Percentiles rank a stretch among this genome's conserved stretches.
These are phyloP conservation scores for Deilephila porcellus DNA, from an alignment of 2,888 invertebrate species.

Conservation along the genomic window DNA sequence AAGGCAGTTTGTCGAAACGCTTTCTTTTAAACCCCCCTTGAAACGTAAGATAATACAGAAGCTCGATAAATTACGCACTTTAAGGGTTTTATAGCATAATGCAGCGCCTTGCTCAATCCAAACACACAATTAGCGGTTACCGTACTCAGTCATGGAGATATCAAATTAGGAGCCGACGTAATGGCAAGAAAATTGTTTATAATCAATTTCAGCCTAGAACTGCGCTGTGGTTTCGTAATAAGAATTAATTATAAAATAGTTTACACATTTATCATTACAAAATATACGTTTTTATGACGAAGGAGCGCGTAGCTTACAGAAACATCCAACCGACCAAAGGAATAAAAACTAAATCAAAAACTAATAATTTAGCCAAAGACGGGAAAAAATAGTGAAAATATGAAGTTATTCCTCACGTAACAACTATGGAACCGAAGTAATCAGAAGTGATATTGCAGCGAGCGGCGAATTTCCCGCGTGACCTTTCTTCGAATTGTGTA, in stretches of 20 bases:
- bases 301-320: too few species aligned
- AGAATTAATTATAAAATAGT: constrained; percentile 10
- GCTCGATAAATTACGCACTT: constrained; percentile 24
- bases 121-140: neutral
- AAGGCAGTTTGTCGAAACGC: neutral
- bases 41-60: constrained; percentile 28
- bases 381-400: neutral
- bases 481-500: constrained; percentile 3
- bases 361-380: neutral
- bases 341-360: neutral
- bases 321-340: too few species aligned
- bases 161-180: neutral
- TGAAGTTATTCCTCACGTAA: constrained; percentile 1
- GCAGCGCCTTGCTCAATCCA: neutral
- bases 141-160: constrained; percentile 6
- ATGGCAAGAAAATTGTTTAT: constrained; percentile 9
- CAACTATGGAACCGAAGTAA: neutral
- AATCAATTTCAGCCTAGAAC: constrained; percentile 4
- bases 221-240: neutral
- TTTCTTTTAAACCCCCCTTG: constrained; percentile 33
- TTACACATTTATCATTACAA: neutral
- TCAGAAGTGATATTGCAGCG: constrained; percentile 12
- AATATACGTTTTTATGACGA: neutral
- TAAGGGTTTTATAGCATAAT: neutral
- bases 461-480: constrained; percentile 5